A percentile compares a stretch with the other conserved stretches of the same genome.
These are phyloP conservation scores for Ips typographus DNA, from an alignment of 1,140 invertebrate genomes.

Conservation along the genomic window DNA sequence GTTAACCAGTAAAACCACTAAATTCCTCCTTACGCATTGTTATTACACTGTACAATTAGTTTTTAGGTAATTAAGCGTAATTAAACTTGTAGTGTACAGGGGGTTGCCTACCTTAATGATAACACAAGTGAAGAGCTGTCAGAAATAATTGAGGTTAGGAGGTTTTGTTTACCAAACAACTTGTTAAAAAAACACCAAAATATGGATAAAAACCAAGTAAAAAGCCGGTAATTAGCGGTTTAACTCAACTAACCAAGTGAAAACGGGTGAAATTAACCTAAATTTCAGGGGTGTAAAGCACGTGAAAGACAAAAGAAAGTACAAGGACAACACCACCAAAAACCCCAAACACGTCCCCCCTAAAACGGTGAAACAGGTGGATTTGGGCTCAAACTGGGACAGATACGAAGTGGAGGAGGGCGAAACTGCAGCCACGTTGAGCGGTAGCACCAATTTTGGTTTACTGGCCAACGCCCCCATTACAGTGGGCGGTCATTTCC, in stretches of 20 bases:
- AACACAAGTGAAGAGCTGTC: too few species aligned
- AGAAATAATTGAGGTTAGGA: too few species aligned
- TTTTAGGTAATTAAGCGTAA: too few species aligned
- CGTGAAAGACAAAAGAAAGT: conserved; percentile 38
- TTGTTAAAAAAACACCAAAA: not conserved
- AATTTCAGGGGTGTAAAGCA: conserved; percentile 38
- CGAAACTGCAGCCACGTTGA: conserved; percentile 13
- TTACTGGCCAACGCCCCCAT: conserved; percentile 42
- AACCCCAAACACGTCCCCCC: conserved; percentile 24
- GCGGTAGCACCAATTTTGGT: conserved; percentile 37
- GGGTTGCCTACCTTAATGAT: too few species aligned
- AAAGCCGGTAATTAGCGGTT: not conserved
- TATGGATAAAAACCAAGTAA: not conserved
- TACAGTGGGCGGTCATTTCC: conserved; percentile 41
- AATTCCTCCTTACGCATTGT: too few species aligned
- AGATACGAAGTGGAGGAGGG: conserved; percentile 39
- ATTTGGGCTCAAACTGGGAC: conserved; percentile 43
- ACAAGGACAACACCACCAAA: conserved; percentile 33
- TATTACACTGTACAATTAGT: too few species aligned
- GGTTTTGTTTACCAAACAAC: too few species aligned
- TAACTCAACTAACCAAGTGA: not conserved
- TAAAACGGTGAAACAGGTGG: conserved; percentile 28
- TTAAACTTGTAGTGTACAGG: too few species aligned
- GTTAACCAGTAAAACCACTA: too few species aligned
- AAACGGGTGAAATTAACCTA: not conserved